Base-by-base conservation (phyloP, 2,797 vertebrate genomes). In the Bradypodion pumilum region DNA sequence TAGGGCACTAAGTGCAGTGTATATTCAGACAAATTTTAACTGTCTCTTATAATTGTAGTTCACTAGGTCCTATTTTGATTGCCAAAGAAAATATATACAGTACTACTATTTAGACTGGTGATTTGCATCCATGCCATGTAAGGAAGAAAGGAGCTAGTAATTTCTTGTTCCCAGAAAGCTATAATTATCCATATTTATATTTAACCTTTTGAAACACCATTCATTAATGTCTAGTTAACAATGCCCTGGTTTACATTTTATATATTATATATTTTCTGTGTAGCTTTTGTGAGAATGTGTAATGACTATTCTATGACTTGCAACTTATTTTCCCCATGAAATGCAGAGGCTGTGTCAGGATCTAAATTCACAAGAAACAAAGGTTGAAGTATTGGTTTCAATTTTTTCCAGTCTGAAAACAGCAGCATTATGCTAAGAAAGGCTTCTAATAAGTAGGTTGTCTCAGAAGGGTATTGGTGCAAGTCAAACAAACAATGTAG, bases 131-230 rank as follows among this genome's bases (percentile, higher is more conserved):
- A 81, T 82, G 83, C 86, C 86, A 90, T 88, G 16, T 59, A 74
- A 82, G 65, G 84, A 91, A 92, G 74, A 89, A 93, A 93, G 88
- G 89, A 94, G 92, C 85, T 90, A 91, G 92, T 89, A 91, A 92
- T 93, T 95, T 93, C 88, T 90, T 89, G 75, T 91, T 89, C 89
- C 82, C 85, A 91, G 88, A 93, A 91, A 93, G 91, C 89, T 92
- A 60, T 91, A 94, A 95, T 94, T 94, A 92, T 35, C 42, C 82
- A 80, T 92, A 93, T 95, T 95, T 95, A 89, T 91, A 94, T 94
- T 93, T 95, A 95, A 95, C 89, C 90, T 96, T 95, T 94, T 80
- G 89, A 90, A 87, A 91, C 89, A 90, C 78, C 91, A 70, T 85
- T 95, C 89, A 93, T 93, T 94, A 94, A 81, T 86, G 89, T 93